Base-by-base conservation (phyloP, 1,140 invertebrate genomes). In the Tetraneura akinire region DNA sequence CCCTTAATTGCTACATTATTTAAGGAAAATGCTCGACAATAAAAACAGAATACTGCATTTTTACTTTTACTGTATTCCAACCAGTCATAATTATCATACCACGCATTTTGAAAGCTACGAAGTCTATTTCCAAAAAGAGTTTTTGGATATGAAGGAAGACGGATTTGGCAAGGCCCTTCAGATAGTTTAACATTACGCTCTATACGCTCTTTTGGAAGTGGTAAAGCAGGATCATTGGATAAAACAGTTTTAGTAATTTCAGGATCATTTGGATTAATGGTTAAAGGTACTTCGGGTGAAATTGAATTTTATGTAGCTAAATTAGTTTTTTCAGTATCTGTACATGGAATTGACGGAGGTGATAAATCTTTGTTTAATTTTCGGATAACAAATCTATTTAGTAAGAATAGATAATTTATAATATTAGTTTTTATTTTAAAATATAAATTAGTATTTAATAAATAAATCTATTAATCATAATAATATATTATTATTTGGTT, bases 31-130 rank as follows among this genome's bases (percentile, higher is more conserved):
- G 5, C 18, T 18, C 18, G 18, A 53, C 51, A 76, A 42, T 32
- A 29, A 76, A 76, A 76, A 76, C 71, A 76, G 14, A 21, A 76
- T 55, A 76, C 14, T 18, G 49, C n/a, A 76, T 76, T 51, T 57
- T 55, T 57, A 55, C 14, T 76, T 16, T 53, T 76, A 57, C 51
- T 57, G 13, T 76, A 76, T 57, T 76, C 71, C 23, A 76, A 26
- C 49, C 53, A 76, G 13, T 73, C 45, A 45, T 73, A 73, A 26
- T 47, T 45, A 26, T 73, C 45, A 53, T 73, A 73, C 23, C 26
- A 51, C 18, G 45, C 1, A 51, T 37, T 29, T 42, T 32, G 29
- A 45, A 73, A 73, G 29, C 45, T 53, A 51, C 45, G 70, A 47
- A 47, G 6, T 73, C 42, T 37, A 23, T 45, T 71, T 6, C 68